Base-by-base conservation (phyloP, 2,888 invertebrate genomes). In the Aspidiotus rigidus region DNA sequence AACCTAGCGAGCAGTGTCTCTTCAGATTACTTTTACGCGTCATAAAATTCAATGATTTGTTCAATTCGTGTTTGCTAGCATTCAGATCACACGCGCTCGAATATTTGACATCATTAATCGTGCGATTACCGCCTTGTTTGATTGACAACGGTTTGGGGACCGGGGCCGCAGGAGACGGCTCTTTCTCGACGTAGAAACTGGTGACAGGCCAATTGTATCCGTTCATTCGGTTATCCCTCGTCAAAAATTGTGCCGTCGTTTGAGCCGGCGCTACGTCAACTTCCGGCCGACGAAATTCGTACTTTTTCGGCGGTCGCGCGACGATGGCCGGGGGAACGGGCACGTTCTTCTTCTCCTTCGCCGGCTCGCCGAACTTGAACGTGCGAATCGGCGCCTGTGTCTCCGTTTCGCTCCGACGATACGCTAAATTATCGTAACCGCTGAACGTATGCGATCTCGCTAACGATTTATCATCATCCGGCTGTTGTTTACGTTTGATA, bases 151-250 rank as follows among this genome's bases (percentile, higher is more conserved):
- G 28, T 5, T 28, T 28, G 28, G 28, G 28, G 28, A 28, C 28
- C 13, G 15, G 57, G 2, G 15, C 17, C 28, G 28, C 28, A 28
- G 28, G 28, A 28, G 28, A 28, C 28, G 28, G 28, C 15, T 17
- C 17, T 7, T 16, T 62, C 42, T 60, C 62, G 41, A 64, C 69
- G 56, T 71, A 71, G 54, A 71, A 71, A n/a, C 71, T 71, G 10
- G 71, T 71, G 6, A 71, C 71, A 11, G 71, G 71, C 57, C 69
- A 56, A 44, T 70, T 69, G 69, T 71, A 71, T 54, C 70, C 60
- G 11, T 69, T 70, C 70, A 71, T 71, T 10, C 71, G 71, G 57
- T 70, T 70, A 13, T 66, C 66, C 16, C 41, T 44, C 28, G 28
- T 28, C 28, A 28, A 28, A 28, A 28, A 28, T 28, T 28, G 28